Conservation (phyloP, 2,797 vertebrate species). For the Pangasius djambal region DNA sequence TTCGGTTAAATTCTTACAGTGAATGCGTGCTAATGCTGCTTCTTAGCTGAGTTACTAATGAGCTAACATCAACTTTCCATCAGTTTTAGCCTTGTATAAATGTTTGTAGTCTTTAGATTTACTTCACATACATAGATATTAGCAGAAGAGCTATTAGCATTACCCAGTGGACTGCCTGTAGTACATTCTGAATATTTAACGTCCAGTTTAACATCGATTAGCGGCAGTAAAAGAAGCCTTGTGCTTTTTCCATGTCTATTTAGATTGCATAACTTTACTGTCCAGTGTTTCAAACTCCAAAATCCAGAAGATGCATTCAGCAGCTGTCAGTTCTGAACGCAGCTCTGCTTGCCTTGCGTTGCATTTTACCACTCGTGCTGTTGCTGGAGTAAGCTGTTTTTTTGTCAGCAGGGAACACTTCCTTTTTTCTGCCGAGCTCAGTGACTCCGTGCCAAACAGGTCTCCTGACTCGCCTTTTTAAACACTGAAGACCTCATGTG, state of each 20-base stretch:
- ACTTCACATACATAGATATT: background rate
- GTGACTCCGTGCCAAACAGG: background rate
- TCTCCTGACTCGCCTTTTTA: slow-evolving; percentile 8
- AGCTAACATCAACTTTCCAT: background rate
- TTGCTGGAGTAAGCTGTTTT: background rate
- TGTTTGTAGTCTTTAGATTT: background rate
- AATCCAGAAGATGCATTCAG: background rate
- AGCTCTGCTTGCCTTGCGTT: background rate
- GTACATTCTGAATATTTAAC: background rate
- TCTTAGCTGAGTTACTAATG: background rate
- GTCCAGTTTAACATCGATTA: background rate
- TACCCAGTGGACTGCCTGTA: background rate
- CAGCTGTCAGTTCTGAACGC: background rate
- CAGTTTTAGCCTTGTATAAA: background rate
- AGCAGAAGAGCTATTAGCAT: background rate
- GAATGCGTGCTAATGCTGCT: background rate
- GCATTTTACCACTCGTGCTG: background rate
- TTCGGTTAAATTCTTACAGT: background rate
- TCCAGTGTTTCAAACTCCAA: background rate
- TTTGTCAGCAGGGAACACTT: slow-evolving; percentile 30
- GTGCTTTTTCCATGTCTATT: background rate
- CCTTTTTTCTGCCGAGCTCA: background rate
- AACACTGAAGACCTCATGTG: background rate
- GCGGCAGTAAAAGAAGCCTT: background rate
- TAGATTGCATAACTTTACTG: background rate